These are phyloP conservation scores for Athalia rosae DNA, from an alignment of 2,888 invertebrate genomes.

Conservation along the genomic window DNA sequence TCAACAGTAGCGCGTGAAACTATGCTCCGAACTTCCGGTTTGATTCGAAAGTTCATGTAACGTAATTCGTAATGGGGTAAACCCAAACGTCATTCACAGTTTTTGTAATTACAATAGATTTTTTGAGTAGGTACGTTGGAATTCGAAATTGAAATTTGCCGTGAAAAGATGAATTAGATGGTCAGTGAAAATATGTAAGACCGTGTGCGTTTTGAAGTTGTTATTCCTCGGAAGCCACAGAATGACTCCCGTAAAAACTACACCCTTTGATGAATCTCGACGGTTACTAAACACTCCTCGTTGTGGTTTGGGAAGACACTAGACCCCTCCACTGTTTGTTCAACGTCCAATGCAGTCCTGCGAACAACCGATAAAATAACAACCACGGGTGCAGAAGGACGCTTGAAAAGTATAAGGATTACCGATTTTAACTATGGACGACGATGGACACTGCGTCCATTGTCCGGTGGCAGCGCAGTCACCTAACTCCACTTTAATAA, in stretches of 20 bases:
- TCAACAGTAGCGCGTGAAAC: conserved; percentile 18
- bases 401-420: conserved; percentile 26
- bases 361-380: conserved; percentile 39
- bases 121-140: no score
- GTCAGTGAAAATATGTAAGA: no score
- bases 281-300: neutral
- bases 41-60: conserved; percentile 12
- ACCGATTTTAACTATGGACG: conserved; percentile 9
- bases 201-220: neutral
- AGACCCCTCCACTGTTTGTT: conserved; percentile 36
- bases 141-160: no score
- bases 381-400: conserved; percentile 29
- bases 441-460: conserved; percentile 43
- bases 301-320: conserved; percentile 12
- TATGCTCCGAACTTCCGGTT: conserved; percentile 19
- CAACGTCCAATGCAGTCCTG: conserved; percentile 35
- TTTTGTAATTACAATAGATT: no score
- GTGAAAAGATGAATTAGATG: no score
- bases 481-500: conserved; percentile 45
- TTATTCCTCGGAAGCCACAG: conserved; percentile 2
- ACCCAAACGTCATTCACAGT: neutral
- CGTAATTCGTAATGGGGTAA: neutral
- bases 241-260: conserved; percentile 7
- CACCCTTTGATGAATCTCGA: neutral
- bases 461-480: conserved; percentile 45